Evolutionary conservation across 64 coral and sea anemone species (phyloP), one percentile per base, ranked within the genome.

Genomic region (Montipora efflorescens): DNA sequence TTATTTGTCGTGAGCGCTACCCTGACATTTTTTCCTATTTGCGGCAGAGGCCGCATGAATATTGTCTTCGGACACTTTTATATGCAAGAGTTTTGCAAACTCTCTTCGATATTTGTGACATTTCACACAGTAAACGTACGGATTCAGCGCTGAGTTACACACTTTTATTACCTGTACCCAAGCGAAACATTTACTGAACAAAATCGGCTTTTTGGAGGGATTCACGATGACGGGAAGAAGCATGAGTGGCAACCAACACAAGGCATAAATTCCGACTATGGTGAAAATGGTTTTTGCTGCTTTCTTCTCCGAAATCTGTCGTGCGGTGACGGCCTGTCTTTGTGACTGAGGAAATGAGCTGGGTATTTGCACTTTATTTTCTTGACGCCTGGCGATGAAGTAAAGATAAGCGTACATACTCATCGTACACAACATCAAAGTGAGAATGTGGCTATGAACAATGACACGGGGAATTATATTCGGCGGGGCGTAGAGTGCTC

Each of bases 61-160:
- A 78, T 55, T 15, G 18, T 61, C 48, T 81, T 61, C 55, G 3
- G 53, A 28, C 8, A 10, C 9, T 10, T 81, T 81, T 81, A 81
- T 59, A 1, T 22, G 51, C 79, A 81, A 61, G 55, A 81, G 51
- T 36, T 59, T 81, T 59, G n/a, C 53, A 7, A 81, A 81, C 79
- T 81, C 48, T 59, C 53, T 81, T 20, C 79, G 79, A 23, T 81
- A 81, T 61, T 61, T 81, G 14, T 61, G 79, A 52, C 49, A 59
- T 62, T 22, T 61, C n/a, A 81, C 20, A 28, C 79, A 81, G 20
- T 81, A 81, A 59, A 81, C 79, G 25, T 61, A 81, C 20, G 79
- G 79, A 81, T 81, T 81, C 53, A 81, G 79, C 16, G 79, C 79
- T 22, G 79, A 81, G n/a, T 81, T 81, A 81, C 79, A 59, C 4